Evolutionary conservation across 2,797 vertebrate species (phyloP), one percentile per base, ranked within the genome.

Genomic region (Chrosomus eos): DNA sequence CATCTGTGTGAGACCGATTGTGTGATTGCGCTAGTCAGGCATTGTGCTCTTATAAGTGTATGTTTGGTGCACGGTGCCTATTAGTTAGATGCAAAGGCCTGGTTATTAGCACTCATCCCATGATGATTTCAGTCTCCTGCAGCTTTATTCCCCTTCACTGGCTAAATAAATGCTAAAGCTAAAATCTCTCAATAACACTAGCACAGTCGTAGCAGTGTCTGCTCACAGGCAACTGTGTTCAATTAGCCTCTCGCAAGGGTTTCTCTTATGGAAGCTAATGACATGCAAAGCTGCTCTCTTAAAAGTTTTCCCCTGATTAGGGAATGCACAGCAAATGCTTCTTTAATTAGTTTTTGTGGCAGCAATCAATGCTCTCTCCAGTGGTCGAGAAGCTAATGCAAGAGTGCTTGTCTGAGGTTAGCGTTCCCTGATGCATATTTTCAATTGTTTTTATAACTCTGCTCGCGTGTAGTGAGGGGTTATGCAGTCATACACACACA

Each of bases 201-300:
- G 75, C 66, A 10, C 66, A 68, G 85, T 85, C 78, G 81, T 83
- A 85, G 85, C 85, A 85, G 85, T 82, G 79, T 84, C 84, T 79
- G 73, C 81, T 77, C 71, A 78, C 70, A 53, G 79, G 82, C 84
- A 87, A 88, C 86, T 87, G 84, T 66, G 87, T 90, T 92, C 90
- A 91, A 92, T 92, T 91, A 91, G 88, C 88, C 87, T 89, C 87
- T 87, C 85, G 90, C 85, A 91, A 85, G 87, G 85, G 76, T 87
- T 92, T 89, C 88, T 90, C 89, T 90, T 90, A 90, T 86, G 78
- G 75, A 85, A 23, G 23, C 81, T 93, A 91, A 93, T 93, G 87
- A 92, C 89, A 93, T 92, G 90, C 89, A 92, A 93, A 93, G 90
- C 88, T 55, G 84, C 68, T 82, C 73, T 85, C 87, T 89, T 89